Evolutionary conservation across 2,888 invertebrate species (phyloP).

Genomic region (Digitonthophagus gazella): DNA sequence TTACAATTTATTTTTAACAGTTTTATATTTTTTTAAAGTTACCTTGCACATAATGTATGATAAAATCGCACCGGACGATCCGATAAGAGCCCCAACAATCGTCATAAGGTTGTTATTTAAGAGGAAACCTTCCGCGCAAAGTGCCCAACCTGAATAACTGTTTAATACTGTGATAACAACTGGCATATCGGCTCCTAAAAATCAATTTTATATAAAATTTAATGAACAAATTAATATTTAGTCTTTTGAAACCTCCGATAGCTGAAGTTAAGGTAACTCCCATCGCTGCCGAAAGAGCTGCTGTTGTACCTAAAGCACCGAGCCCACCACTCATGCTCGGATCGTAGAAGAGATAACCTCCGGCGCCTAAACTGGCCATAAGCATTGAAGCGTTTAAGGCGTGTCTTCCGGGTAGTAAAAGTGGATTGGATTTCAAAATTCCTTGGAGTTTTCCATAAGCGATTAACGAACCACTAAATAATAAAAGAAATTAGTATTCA

Average conservation of each 20-base stretch:
- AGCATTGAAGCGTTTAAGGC: constrained; percentile 69
- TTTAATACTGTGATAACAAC: constrained; percentile 90
- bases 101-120: constrained; percentile 90
- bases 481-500: not conserved
- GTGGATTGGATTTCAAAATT: constrained; percentile 73
- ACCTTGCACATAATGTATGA: constrained; percentile 95
- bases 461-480: constrained; percentile 74
- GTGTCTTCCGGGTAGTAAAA: constrained; percentile 80
- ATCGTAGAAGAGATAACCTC: constrained; percentile 66
- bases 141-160: constrained; percentile 91
- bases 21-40: constrained; percentile 30
- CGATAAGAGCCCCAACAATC: constrained; percentile 86
- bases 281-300: constrained; percentile 75
- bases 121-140: constrained; percentile 94
- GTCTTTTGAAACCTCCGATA: constrained; percentile 70
- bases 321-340: constrained; percentile 68
- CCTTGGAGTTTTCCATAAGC: constrained; percentile 91
- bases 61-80: constrained; percentile 87
- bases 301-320: constrained; percentile 71
- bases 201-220: not conserved
- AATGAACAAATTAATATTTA: too few relatives aligned
- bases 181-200: constrained; percentile 85
- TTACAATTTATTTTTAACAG: not conserved
- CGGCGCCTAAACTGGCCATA: constrained; percentile 70
- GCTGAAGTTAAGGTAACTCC: constrained; percentile 85